A percentile compares a stretch with the other conserved stretches of the same genome.
These are phyloP conservation scores for Halictus ligatus DNA, from an alignment of 2,888 invertebrate species.

Conservation along the genomic window DNA sequence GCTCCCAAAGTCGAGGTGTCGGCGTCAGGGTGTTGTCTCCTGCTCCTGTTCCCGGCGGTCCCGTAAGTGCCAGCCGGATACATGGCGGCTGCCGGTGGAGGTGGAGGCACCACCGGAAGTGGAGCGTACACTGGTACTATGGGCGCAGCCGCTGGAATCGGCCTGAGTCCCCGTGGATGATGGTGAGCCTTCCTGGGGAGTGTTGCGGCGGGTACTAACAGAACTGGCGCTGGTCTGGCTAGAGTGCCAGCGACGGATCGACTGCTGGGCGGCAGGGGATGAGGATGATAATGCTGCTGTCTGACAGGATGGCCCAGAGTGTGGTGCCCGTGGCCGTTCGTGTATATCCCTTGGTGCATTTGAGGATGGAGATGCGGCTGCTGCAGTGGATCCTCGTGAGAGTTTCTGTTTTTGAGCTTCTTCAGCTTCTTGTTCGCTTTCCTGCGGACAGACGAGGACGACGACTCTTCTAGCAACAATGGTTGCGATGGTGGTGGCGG, in stretches of 20 bases:
- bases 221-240: slow-evolving; percentile 81
- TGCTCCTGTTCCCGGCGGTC: slow-evolving; percentile 85
- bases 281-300: slow-evolving; percentile 79
- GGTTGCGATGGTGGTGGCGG: slow-evolving; percentile 84
- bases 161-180: slow-evolving; percentile 82
- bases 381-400: slow-evolving; percentile 78
- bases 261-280: slow-evolving; percentile 79
- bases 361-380: slow-evolving; percentile 81
- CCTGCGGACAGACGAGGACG: slow-evolving; percentile 77
- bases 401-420: slow-evolving; percentile 77
- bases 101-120: slow-evolving; percentile 86
- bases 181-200: slow-evolving; percentile 82
- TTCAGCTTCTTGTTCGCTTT: slow-evolving; percentile 80
- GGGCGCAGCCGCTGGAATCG: slow-evolving; percentile 84
- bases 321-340: slow-evolving; percentile 82
- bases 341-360: slow-evolving; percentile 82
- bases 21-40: slow-evolving; percentile 74
- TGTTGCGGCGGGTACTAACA: slow-evolving; percentile 87
- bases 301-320: slow-evolving; percentile 81
- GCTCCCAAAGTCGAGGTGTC: slow-evolving; percentile 74
- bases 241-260: slow-evolving; percentile 81
- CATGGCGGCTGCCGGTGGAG: slow-evolving; percentile 87
- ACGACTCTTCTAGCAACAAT: slow-evolving; percentile 78
- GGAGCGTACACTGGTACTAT: slow-evolving; percentile 84
- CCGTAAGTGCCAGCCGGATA: slow-evolving; percentile 86